Conservation (phyloP, 2,888 invertebrate species). For the Tethea ocularis region DNA sequence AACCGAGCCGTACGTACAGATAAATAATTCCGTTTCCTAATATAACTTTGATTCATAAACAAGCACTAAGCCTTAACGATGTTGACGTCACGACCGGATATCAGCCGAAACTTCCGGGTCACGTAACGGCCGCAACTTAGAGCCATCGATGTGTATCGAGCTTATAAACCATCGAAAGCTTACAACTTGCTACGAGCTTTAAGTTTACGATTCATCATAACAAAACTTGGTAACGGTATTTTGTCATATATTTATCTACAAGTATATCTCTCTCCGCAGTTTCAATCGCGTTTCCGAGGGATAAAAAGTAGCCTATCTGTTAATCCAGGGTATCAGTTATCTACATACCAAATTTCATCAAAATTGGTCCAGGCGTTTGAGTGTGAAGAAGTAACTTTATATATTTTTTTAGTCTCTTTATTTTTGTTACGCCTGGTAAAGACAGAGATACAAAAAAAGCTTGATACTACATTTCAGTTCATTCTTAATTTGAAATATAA, state of each 20-base stretch:
- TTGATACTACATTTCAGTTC: too few relatives aligned
- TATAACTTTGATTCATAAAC: not conserved
- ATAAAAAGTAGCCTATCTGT: too few relatives aligned
- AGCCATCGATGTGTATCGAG: conserved; percentile 5
- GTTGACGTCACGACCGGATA: conserved; percentile 10
- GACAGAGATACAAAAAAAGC: too few relatives aligned
- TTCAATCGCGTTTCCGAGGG: too few relatives aligned
- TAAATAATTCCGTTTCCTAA: not conserved
- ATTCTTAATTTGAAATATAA: not conserved
- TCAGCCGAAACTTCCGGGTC: conserved; percentile 7
- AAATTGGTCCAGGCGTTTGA: too few relatives aligned
- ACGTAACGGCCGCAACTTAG: conserved; percentile 6
- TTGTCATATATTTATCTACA: not conserved
- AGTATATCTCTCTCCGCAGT: too few relatives aligned
- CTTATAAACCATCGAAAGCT: not conserved
- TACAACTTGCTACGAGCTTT: conserved; percentile 1
- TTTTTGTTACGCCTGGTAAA: too few relatives aligned
- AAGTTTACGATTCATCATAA: conserved; percentile 3
- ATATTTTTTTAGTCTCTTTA: too few relatives aligned
- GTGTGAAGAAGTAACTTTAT: too few relatives aligned
- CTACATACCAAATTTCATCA: too few relatives aligned
- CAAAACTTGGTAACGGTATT: not conserved
- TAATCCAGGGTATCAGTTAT: too few relatives aligned
- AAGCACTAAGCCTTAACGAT: not conserved
- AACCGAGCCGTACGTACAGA: not conserved